Evolutionary conservation across 2,113 vertebrate species (phyloP), one percentile per base, ranked within the genome.

Genomic region (Aix galericulata): DNA sequence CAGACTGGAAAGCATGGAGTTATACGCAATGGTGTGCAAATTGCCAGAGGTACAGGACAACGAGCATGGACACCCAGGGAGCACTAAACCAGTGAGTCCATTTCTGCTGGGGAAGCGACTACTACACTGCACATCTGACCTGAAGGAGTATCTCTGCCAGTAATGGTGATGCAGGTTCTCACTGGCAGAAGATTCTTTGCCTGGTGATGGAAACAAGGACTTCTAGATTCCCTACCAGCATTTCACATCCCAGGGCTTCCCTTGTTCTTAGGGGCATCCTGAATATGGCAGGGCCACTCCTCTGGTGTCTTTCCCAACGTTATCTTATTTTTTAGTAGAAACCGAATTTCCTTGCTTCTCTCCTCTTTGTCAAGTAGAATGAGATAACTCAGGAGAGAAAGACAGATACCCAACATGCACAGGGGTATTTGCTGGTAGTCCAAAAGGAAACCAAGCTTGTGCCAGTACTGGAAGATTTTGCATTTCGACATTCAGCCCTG

Each of bases 1-100:
- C 88, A 95, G 44, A 48, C 68, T 80, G 76, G 79, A 81, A 87
- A 94, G 87, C 93, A 94, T 55, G 79, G 89, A 87, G 42, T 42
- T 38, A 1, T 4, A 86, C 71, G 83, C 56, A 84, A 94, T 66
- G 93, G 63, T 68, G 89, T 69, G 82, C 72, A 75, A 95, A 83
- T 3, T 58, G 48, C 80, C 68, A 89, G 60, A 71, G 68, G 38
- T 67, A 66, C 26, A 55, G 63, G 73, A 91, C 75, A 80, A 91
- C 0, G 1, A 95, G 83, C 74, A 66, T 4, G 22, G 77, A 67
- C 60, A 74, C 17, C 29, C 42, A 59, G 31, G 64, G 80, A 95
- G 75, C 80, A 60, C 66, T 36, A 81, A 91, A 53, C 22, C 73
- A 79, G 40, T 17, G 44, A 40, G 46, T n/a, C 66, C 11, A 0